Percentiles rank a stretch among this genome's conserved stretches.
These are phyloP conservation scores for Sciurus carolinensis DNA, from an alignment of 2,797 vertebrate species.

Conservation along the genomic window DNA sequence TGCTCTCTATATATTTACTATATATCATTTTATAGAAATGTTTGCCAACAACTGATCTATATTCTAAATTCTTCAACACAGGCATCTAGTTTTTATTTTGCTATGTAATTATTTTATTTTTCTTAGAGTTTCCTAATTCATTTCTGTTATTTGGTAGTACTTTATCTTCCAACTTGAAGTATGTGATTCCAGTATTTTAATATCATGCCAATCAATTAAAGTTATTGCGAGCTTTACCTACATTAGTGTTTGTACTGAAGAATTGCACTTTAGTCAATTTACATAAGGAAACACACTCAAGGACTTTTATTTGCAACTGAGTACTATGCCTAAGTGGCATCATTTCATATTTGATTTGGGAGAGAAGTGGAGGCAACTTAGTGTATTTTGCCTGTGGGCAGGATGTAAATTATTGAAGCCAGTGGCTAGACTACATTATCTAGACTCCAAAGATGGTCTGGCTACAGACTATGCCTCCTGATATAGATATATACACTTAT, in stretches of 20 bases:
- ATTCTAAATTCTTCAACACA: neutral
- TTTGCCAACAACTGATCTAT: neutral
- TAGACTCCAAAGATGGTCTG: neutral
- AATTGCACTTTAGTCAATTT: neutral
- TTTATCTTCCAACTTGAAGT: neutral
- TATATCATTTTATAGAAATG: neutral
- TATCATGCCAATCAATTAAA: neutral
- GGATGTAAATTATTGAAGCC: neutral
- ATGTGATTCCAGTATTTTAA: neutral
- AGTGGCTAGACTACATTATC: neutral
- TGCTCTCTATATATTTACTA: neutral
- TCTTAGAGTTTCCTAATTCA: neutral
- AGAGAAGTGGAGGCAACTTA: neutral
- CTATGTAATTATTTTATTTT: neutral
- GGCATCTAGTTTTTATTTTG: conserved; percentile 36
- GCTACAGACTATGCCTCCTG: neutral
- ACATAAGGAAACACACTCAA: neutral
- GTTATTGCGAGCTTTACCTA: neutral
- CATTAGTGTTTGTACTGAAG: neutral
- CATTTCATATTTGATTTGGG: neutral
- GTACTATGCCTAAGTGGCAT: neutral
- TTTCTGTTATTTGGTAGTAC: neutral
- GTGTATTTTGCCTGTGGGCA: neutral
- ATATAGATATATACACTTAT: neutral
- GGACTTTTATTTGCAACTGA: neutral